Evolutionary conservation across 2,888 invertebrate genomes (phyloP).

Genomic region (Phyto melanocephala): DNA sequence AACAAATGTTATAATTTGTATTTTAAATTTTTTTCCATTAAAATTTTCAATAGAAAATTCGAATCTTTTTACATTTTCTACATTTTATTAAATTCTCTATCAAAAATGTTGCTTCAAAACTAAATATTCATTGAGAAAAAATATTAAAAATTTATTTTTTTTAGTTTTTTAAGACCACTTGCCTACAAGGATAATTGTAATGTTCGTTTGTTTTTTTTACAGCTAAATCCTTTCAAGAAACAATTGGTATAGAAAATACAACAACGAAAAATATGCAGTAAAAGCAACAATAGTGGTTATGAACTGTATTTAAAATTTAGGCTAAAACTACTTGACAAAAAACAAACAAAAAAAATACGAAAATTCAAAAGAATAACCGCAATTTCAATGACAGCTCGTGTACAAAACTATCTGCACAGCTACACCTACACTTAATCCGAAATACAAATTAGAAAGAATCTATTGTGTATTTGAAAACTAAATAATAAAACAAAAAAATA

Average conservation of each 20-base stretch:
- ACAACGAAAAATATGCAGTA: not conserved
- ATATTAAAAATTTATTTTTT: too few relatives aligned
- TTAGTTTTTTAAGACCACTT: too few relatives aligned
- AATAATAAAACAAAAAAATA: not conserved
- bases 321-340: constrained; percentile 20
- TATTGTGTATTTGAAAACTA: constrained; percentile 30
- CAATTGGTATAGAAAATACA: not conserved
- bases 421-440: constrained; percentile 26
- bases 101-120: too few relatives aligned
- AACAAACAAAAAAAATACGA: not conserved
- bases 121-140: not conserved
- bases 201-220: constrained; percentile 11
- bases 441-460: not conserved
- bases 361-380: constrained; percentile 28
- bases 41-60: too few relatives aligned
- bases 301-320: constrained; percentile 34
- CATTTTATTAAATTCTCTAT: too few relatives aligned
- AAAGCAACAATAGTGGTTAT: constrained; percentile 5
- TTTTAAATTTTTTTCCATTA: too few relatives aligned
- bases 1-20: too few relatives aligned
- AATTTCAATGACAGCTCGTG: not conserved
- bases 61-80: too few relatives aligned
- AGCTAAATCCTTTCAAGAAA: constrained; percentile 27
- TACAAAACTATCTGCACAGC: not conserved
- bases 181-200: constrained; percentile 21